A percentile compares a stretch with the other conserved stretches of the same genome.
These are phyloP conservation scores for Chironomus tepperi DNA, from an alignment of 1,140 invertebrate species.

Conservation along the genomic window DNA sequence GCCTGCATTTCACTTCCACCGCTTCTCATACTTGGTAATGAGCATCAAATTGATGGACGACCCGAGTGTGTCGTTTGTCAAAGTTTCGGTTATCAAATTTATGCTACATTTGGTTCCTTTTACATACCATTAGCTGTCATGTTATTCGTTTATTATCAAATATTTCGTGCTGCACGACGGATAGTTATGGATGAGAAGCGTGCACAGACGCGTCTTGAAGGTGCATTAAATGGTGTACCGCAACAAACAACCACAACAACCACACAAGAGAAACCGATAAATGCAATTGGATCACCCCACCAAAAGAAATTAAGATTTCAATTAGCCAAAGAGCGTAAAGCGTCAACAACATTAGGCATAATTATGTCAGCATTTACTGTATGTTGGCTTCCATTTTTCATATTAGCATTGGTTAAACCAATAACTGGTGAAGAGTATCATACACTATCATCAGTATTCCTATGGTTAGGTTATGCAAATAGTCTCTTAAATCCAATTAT, in stretches of 20 bases:
- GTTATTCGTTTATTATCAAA: slow-evolving; percentile 86
- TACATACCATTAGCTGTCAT: slow-evolving; percentile 83
- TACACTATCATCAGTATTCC: slow-evolving; percentile 60
- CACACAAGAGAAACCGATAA: slow-evolving; percentile 35
- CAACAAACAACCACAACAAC: slow-evolving; percentile 36
- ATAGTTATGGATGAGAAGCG: slow-evolving; percentile 77
- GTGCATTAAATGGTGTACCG: slow-evolving; percentile 61
- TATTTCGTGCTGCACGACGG: slow-evolving; percentile 72
- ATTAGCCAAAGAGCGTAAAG: slow-evolving; percentile 83
- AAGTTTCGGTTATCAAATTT: slow-evolving; percentile 81
- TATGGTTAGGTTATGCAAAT: slow-evolving; percentile 92
- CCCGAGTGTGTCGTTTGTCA: slow-evolving; percentile 73
- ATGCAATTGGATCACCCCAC: slow-evolving; percentile 43
- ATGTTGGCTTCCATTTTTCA: slow-evolving; percentile 97
- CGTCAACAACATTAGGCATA: slow-evolving; percentile 91
- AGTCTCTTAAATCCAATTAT: slow-evolving; percentile 88
- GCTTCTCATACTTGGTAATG: slow-evolving; percentile 79
- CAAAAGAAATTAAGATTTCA: slow-evolving; percentile 67
- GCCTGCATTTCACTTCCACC: slow-evolving; percentile 84
- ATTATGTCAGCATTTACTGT: slow-evolving; percentile 95
- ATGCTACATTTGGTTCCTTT: slow-evolving; percentile 82
- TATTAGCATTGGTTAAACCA: slow-evolving; percentile 77
- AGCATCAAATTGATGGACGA: slow-evolving; percentile 54
- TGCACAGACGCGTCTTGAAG: slow-evolving; percentile 72
- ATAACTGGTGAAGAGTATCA: slow-evolving; percentile 55